Percentiles rank a stretch among this genome's conserved stretches.
Conservation (phyloP, 53 echinoderm and acorn worm genomes). For the Echinarachnius parma region DNA sequence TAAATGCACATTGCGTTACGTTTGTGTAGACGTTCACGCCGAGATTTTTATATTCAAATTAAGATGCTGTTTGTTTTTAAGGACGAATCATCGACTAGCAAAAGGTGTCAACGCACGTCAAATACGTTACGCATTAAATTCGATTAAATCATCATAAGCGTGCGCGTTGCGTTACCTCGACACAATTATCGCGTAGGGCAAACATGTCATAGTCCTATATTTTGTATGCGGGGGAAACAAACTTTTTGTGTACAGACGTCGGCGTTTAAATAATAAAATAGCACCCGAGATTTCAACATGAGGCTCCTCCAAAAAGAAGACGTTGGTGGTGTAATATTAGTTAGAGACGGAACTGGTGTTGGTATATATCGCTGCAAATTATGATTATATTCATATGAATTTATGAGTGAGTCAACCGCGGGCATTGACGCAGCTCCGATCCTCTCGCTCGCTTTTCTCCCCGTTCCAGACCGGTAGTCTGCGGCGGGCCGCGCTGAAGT, state of each 20-base stretch:
- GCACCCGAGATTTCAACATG: background rate
- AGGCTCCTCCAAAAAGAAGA: slow-evolving; percentile 6
- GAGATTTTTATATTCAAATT: no score
- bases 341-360: no score
- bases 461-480: slow-evolving; percentile 40
- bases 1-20: no score
- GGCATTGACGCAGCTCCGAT: no score
- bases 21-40: no score
- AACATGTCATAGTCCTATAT: no score
- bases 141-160: slow-evolving; percentile 6
- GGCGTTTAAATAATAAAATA: no score
- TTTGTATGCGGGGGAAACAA: no score
- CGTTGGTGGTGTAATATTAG: slow-evolving; percentile 25
- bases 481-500: slow-evolving; percentile 31
- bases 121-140: slow-evolving; percentile 36
- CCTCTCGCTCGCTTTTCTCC: slow-evolving; percentile 34
- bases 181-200: no score
- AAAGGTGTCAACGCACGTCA: slow-evolving; percentile 25
- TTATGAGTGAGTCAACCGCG: slow-evolving; percentile 39
- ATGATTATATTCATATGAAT: slow-evolving; percentile 48
- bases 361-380: no score
- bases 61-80: no score
- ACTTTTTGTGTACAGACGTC: no score
- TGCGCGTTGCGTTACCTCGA: slow-evolving; percentile 18
- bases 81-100: background rate